Conservation (phyloP, 2,888 invertebrate species). For the Scaptomyza reducta region DNA sequence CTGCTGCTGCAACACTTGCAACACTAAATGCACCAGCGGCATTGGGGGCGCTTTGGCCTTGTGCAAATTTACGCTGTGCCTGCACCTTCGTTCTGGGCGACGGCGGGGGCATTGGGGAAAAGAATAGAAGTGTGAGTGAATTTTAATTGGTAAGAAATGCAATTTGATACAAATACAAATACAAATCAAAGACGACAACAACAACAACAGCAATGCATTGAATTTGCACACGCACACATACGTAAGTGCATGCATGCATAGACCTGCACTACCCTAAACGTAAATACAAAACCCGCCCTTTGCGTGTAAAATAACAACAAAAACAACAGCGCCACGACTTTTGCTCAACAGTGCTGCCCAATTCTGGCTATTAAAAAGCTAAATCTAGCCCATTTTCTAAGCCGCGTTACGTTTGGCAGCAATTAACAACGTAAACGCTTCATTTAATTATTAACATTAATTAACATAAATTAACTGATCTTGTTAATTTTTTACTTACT, state of each 20-base stretch:
- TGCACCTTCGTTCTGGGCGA: conserved; percentile 89
- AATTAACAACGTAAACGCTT: too few relatives aligned
- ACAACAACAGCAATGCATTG: conserved; percentile 35
- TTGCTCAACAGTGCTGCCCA: conserved; percentile 40
- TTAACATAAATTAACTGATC: not conserved
- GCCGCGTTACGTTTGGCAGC: not conserved
- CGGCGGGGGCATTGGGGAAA: not conserved
- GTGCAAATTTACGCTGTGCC: conserved; percentile 94
- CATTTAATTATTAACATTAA: too few relatives aligned
- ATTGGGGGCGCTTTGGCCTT: conserved; percentile 90
- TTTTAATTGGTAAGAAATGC: conserved; percentile 54
- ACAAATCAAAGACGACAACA: conserved; percentile 35
- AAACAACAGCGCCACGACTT: conserved; percentile 64
- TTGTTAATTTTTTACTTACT: conserved; percentile 6
- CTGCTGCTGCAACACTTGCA: conserved; percentile 70
- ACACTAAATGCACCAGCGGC: conserved; percentile 76
- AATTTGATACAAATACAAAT: conserved; percentile 52
- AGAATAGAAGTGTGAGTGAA: conserved; percentile 33
- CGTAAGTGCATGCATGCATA: conserved; percentile 1
- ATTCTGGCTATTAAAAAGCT: conserved; percentile 22
- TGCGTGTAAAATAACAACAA: conserved; percentile 26
- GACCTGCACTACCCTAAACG: conserved; percentile 35
- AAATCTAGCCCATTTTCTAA: not conserved
- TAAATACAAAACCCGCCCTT: conserved; percentile 66
- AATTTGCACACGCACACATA: conserved; percentile 26